Conservation (phyloP, 2,797 vertebrate genomes). For the Salarias fasciatus region DNA sequence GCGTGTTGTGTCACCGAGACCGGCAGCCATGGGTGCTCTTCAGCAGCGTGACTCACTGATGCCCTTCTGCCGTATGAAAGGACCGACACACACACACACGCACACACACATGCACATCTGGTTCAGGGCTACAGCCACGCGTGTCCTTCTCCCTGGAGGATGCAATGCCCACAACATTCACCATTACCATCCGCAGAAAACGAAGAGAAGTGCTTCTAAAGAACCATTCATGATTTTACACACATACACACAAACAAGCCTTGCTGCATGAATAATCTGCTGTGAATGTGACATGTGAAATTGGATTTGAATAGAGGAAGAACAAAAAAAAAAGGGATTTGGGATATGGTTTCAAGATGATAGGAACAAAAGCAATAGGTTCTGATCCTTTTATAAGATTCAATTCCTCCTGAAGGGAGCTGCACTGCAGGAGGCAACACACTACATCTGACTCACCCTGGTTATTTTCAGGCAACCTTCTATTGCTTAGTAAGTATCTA, state of each 20-base stretch:
- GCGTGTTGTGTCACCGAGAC: conserved; percentile 35
- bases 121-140: no score
- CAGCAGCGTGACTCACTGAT: conserved; percentile 57
- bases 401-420: conserved; percentile 43
- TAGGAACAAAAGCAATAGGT: conserved; percentile 37
- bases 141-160: no score
- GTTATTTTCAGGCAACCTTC: conserved; percentile 31
- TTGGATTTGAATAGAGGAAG: conserved; percentile 54
- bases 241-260: not conserved
- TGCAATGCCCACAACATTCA: no score
- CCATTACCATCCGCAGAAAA: no score
- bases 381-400: conserved; percentile 45
- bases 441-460: conserved; percentile 40
- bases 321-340: no score
- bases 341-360: conserved; percentile 6
- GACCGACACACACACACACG: conserved; percentile 2
- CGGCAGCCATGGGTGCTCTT: conserved; percentile 48
- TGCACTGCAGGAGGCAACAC: conserved; percentile 21
- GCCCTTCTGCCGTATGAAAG: conserved; percentile 58
- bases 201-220: no score
- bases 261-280: conserved; percentile 58
- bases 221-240: no score
- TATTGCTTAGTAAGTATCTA: conserved; percentile 14
- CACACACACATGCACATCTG: not conserved
- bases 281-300: conserved; percentile 62